Conservation (phyloP, 2,797 vertebrate genomes). For the Buceros bicornis region DNA sequence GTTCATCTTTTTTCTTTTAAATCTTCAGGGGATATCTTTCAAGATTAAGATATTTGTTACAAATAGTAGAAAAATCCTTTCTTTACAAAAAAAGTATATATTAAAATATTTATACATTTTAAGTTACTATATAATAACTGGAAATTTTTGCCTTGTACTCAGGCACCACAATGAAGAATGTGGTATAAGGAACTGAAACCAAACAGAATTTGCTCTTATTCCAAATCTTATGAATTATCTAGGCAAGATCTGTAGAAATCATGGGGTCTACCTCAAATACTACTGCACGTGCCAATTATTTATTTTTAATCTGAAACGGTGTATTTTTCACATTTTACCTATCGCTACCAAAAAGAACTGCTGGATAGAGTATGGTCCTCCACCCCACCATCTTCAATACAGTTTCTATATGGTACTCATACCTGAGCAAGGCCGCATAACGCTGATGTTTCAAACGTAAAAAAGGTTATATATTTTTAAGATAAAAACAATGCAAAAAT, state of each 20-base stretch:
- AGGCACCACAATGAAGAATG: constrained; percentile 15
- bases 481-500: constrained; percentile 87
- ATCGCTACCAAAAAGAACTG: not conserved
- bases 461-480: constrained; percentile 80
- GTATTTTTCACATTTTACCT: not conserved
- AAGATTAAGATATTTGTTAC: constrained; percentile 79
- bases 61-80: constrained; percentile 84
- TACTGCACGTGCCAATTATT: constrained; percentile 8
- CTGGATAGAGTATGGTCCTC: not conserved
- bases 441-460: constrained; percentile 73
- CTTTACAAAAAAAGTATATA: constrained; percentile 86
- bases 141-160: constrained; percentile 59
- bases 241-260: not conserved
- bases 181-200: not conserved
- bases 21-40: constrained; percentile 75
- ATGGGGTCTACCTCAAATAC: not conserved
- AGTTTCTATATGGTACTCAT: constrained; percentile 33
- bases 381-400: not conserved
- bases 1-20: constrained; percentile 78
- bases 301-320: not conserved
- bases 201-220: constrained; percentile 56
- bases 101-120: constrained; percentile 86
- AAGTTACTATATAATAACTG: constrained; percentile 80
- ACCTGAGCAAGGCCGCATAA: constrained; percentile 79
- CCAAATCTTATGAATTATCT: constrained; percentile 28